Evolutionary conservation across 2,888 invertebrate genomes (phyloP), one percentile per base, ranked within the genome.

Genomic region (Epiblema foenella): DNA sequence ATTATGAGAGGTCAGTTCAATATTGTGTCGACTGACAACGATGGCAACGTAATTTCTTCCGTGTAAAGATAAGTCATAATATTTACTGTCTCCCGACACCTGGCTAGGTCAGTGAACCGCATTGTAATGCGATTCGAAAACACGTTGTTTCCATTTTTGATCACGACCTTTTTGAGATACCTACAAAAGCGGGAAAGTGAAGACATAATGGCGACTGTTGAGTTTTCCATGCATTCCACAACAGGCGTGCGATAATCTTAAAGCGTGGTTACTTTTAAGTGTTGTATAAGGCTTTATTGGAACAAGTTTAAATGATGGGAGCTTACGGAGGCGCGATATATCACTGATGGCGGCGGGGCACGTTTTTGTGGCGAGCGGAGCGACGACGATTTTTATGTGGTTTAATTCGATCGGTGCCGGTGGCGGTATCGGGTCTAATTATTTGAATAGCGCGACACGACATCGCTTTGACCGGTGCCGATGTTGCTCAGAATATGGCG

Each of bases 371-470:
- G 79, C 76, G 73, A 74, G 78, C 81, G 78, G 81, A 82, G 78
- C 79, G 77, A 75, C 78, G 80, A 82, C 84, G 84, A 88, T 88
- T 90, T 84, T 90, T 87, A 90, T 90, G 90, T 85, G 85, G 89
- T 88, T 90, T 89, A 89, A 91, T 91, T 89, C 87, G 87, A 87
- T 85, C 81, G 83, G 78, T 80, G 82, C 84, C 83, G 83, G 84
- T 86, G 86, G 87, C 85, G 83, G 85, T 85, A 89, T 88, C 84
- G 88, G 80, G 81, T 86, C 90, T 91, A 90, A 92, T 92, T 92
- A 91, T 91, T 92, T 89, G 91, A 90, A 89, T 89, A 90, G 88
- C 87, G 85, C 89, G 86, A 87, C 88, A 87, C 83, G 84, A 83
- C 80, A 73, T 81, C 80, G 82, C 90, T 91, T 91, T 92, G 91